Evolutionary conservation across 2,888 invertebrate species (phyloP).

Genomic region (Nephrotoma appendiculata): DNA sequence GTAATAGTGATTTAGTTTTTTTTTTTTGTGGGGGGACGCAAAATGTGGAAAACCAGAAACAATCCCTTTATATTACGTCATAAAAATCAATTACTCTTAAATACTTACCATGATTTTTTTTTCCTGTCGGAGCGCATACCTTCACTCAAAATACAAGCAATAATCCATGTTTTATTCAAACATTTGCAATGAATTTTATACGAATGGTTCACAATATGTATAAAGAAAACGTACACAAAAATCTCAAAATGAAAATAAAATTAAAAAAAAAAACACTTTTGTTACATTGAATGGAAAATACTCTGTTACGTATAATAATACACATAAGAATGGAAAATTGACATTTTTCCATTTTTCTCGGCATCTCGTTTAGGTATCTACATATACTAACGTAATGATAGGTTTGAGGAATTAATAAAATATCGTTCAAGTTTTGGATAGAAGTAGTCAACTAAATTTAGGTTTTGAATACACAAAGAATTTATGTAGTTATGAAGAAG

Average conservation of each 20-base stretch:
- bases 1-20: not conserved
- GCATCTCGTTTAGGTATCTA: not conserved
- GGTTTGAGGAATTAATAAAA: not conserved
- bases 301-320: not conserved
- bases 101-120: not conserved
- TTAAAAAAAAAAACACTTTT: not conserved
- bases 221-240: not conserved
- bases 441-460: not conserved
- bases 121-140: not conserved
- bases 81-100: not conserved
- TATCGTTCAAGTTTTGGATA: not conserved
- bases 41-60: not conserved
- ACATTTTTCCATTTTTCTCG: not conserved
- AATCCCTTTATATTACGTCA: not conserved
- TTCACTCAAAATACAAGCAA: not conserved
- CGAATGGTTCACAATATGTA: not conserved
- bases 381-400: not conserved
- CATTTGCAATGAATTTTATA: not conserved
- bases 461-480: not conserved
- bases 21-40: too few species aligned
- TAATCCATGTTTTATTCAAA: not conserved
- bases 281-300: not conserved
- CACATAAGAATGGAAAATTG: not conserved
- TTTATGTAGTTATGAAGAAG: not conserved
- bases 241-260: not conserved